Conservation (phyloP, 53 echinoderm and acorn worm genomes). For the Mesocentrotus franciscanus region DNA sequence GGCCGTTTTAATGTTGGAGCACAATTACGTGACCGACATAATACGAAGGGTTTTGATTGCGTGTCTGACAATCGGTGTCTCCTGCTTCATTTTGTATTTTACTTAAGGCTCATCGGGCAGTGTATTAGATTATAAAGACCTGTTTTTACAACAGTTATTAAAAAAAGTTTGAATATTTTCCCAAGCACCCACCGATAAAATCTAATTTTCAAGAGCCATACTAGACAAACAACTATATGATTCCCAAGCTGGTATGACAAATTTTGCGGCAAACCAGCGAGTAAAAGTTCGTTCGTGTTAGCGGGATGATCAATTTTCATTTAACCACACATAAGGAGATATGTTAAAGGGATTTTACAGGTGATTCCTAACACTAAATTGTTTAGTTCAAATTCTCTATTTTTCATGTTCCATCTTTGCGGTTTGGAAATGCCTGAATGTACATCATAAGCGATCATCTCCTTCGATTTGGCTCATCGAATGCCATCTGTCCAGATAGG, state of each 20-base stretch:
- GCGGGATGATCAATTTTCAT: background rate
- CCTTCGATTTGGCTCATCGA: background rate
- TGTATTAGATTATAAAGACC: background rate
- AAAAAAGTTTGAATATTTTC: background rate
- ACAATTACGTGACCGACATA: conserved; percentile 51
- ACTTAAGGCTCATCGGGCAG: conserved; percentile 3
- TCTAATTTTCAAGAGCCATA: background rate
- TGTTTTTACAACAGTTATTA: background rate
- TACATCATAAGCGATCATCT: background rate
- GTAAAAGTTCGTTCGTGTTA: too few species aligned
- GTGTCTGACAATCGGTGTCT: background rate
- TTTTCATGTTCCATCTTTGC: too few species aligned
- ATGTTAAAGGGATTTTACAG: background rate
- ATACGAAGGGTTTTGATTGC: background rate
- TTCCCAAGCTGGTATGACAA: background rate
- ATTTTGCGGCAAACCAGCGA: background rate
- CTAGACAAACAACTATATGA: background rate
- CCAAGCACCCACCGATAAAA: background rate
- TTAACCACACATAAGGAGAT: background rate
- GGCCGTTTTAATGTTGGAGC: conserved; percentile 2
- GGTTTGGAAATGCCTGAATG: too few species aligned
- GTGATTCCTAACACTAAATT: background rate
- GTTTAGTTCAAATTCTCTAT: too few species aligned
- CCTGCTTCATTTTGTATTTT: conserved; percentile 7
- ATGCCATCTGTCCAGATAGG: background rate